A percentile compares a stretch with the other conserved stretches of the same genome.
Evolutionary conservation across 2,888 invertebrate genomes (phyloP).

Genomic region (Agrotis segetum): DNA sequence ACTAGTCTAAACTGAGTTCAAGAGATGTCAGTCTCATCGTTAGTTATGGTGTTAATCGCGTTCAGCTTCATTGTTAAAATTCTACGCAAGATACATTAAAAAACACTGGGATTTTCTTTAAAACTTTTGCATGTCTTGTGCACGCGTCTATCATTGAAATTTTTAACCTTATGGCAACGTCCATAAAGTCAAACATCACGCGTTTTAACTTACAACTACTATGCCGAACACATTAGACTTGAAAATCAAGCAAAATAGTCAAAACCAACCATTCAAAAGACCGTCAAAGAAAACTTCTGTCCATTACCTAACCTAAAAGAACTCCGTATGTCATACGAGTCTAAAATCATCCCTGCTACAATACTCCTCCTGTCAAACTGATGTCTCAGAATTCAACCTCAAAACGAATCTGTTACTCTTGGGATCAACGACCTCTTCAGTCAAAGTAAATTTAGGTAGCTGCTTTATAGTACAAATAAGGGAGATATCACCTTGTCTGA

Average conservation of each 20-base stretch:
- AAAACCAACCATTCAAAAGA: neutral
- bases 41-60: too few species aligned
- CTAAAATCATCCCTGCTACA: constrained; percentile 76
- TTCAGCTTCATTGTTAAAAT: too few species aligned
- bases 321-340: constrained; percentile 85
- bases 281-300: constrained; percentile 31
- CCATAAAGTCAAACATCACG: neutral
- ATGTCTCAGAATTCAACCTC: constrained; percentile 98
- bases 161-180: neutral
- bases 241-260: neutral
- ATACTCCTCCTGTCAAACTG: constrained; percentile 94
- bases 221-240: neutral
- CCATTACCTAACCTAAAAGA: constrained; percentile 69
- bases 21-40: neutral
- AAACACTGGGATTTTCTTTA: constrained; percentile 6
- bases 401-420: constrained; percentile 98
- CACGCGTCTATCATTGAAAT: neutral
- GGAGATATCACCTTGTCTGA: constrained; percentile 98
- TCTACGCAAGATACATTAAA: neutral
- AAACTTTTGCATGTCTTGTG: constrained; percentile 1
- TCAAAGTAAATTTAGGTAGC: constrained; percentile 98
- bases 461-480: constrained; percentile 96
- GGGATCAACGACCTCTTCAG: constrained; percentile 99
- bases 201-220: constrained; percentile 2
- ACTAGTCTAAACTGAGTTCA: neutral